phyloP scores from a whole-genome alignment of 53 echinoderm and acorn worm species.

The Patiria pectinifera region DNA sequence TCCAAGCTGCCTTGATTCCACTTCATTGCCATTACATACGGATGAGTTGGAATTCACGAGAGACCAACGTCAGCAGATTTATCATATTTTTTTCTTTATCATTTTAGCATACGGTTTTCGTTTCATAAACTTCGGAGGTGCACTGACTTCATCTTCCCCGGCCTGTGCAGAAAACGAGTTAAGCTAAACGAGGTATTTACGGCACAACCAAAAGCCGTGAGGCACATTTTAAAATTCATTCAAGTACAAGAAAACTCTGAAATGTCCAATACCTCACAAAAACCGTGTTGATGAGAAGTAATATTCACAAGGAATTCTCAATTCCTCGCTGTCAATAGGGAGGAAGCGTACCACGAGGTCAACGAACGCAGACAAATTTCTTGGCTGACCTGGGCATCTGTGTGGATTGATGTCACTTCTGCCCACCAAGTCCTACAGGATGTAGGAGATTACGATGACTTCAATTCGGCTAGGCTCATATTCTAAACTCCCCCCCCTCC shows the following conservation, averaged over 20 bases:
- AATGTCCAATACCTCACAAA: too few species aligned
- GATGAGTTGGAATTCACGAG: neutral
- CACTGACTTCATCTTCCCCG: too few species aligned
- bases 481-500: neutral
- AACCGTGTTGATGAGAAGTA: too few species aligned
- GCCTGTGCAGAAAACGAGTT: too few species aligned
- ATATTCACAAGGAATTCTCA: too few species aligned
- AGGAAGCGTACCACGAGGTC: neutral
- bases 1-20: neutral
- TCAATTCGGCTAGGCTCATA: neutral
- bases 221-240: too few species aligned
- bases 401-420: neutral
- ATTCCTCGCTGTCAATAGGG: neutral
- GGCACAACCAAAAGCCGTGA: too few species aligned
- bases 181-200: too few species aligned
- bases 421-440: neutral
- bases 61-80: neutral
- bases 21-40: neutral
- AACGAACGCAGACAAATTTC: neutral
- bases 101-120: too few species aligned
- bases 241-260: too few species aligned
- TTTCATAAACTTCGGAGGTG: too few species aligned
- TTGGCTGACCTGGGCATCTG: neutral
- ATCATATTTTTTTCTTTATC: too few species aligned
- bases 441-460: neutral